A percentile compares a stretch with the other conserved stretches of the same genome.
Conservation (phyloP, 2,113 vertebrate genomes). For the Machaerirhynchus nigripectus region DNA sequence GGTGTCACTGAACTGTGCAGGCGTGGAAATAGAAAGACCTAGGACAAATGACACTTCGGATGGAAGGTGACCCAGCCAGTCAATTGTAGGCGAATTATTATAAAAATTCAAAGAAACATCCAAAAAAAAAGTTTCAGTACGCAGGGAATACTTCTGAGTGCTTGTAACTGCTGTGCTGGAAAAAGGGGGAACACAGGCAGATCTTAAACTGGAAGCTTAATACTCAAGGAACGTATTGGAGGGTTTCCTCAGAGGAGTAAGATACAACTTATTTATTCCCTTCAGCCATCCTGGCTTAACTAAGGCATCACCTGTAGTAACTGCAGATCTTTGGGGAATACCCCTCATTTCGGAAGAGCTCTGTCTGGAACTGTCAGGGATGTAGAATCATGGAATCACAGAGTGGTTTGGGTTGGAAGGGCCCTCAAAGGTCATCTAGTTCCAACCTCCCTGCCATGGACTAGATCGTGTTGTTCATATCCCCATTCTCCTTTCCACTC, state of each 20-base stretch:
- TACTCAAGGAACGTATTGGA: rapidly evolving
- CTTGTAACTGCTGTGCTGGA: neutral
- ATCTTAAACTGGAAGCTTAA: neutral
- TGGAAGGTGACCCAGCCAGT: conserved; percentile 7
- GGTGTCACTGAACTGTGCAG: conserved; percentile 10
- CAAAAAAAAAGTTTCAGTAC: neutral
- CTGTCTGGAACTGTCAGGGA: neutral
- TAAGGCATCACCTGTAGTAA: neutral
- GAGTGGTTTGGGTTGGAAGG: neutral
- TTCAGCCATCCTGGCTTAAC: neutral
- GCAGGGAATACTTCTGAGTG: neutral
- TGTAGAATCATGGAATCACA: neutral
- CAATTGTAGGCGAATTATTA: neutral
- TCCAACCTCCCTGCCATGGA: neutral
- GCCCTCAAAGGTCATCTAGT: neutral
- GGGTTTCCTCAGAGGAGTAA: neutral
- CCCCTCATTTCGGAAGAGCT: neutral
- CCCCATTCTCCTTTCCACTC: neutral
- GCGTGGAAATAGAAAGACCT: neutral
- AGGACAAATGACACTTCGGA: neutral
- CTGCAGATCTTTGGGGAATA: neutral
- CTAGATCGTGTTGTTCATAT: neutral
- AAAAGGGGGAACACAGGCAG: neutral
- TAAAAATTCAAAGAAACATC: neutral
- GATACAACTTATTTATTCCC: neutral